These are phyloP conservation scores for Rhinoraja longicauda DNA, from an alignment of 2,797 vertebrate genomes.

Conservation along the genomic window DNA sequence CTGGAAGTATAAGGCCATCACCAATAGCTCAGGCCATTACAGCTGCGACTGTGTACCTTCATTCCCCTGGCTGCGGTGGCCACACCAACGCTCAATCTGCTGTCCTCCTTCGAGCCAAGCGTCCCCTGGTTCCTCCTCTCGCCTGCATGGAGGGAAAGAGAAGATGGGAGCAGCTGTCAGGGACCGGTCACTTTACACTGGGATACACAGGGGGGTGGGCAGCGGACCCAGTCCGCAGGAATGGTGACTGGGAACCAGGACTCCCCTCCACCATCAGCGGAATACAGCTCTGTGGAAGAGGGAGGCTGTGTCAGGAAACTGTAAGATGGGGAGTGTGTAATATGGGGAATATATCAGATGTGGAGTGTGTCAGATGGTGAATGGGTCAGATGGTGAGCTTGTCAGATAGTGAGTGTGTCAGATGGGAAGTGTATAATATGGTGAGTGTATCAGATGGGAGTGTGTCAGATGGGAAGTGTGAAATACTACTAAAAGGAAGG, in stretches of 20 bases:
- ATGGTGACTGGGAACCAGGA: too few relatives aligned
- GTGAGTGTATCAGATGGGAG: too few relatives aligned
- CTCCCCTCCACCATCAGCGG: neutral
- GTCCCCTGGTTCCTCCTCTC: conserved; percentile 63
- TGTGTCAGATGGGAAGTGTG: too few relatives aligned
- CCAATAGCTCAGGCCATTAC: neutral
- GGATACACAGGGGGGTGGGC: conserved; percentile 45
- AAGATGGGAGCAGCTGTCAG: neutral
- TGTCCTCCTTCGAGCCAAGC: conserved; percentile 69
- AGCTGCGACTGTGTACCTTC: conserved; percentile 55
- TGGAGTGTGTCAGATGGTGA: too few relatives aligned
- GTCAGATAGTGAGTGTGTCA: too few relatives aligned
- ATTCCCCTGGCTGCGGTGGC: conserved; percentile 52
- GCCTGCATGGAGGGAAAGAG: conserved; percentile 33
- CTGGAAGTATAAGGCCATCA: neutral
- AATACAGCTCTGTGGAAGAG: too few relatives aligned
- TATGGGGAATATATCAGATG: too few relatives aligned
- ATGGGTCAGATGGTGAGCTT: too few relatives aligned
- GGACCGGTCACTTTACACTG: conserved; percentile 61
- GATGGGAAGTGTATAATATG: too few relatives aligned
- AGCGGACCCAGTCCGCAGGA: neutral
- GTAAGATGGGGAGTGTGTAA: too few relatives aligned
- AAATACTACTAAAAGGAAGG: too few relatives aligned
- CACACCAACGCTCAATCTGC: conserved; percentile 42
- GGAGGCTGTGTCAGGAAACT: too few relatives aligned